Evolutionary conservation across 1,140 invertebrate genomes (phyloP).

Genomic region (Apis florea): DNA sequence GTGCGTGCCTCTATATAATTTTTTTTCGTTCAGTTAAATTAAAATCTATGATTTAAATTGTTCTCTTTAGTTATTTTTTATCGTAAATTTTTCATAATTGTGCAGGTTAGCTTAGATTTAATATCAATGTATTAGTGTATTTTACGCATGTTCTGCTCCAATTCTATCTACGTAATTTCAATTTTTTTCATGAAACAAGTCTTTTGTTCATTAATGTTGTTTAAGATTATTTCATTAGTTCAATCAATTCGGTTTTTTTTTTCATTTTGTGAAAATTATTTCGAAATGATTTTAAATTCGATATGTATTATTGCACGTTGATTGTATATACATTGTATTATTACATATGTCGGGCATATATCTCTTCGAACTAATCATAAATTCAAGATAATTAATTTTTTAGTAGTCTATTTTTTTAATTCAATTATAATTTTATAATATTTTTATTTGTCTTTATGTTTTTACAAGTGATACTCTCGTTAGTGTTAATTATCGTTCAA

Average conservation of each 20-base stretch:
- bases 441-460: not conserved
- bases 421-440: not conserved
- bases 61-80: not conserved
- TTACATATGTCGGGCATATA: constrained; percentile 31
- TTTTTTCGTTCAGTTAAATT: constrained; percentile 21
- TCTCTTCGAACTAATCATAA: not conserved
- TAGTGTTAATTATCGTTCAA: not conserved
- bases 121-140: constrained; percentile 24
- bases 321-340: constrained; percentile 13
- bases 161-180: constrained; percentile 15
- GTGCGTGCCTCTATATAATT: constrained; percentile 44
- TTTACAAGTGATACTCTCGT: constrained; percentile 18
- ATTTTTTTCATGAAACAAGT: constrained; percentile 1
- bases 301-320: constrained; percentile 22
- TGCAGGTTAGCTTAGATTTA: constrained; percentile 48
- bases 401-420: not conserved
- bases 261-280: constrained; percentile 15
- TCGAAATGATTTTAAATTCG: not conserved
- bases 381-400: not conserved
- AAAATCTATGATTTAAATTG: not conserved
- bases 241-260: not conserved
- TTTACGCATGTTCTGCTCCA: constrained; percentile 28
- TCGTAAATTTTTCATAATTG: not conserved
- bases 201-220: not conserved
- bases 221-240: not conserved